phyloP scores from a whole-genome alignment of 2,888 invertebrate genomes.

The Chloroclystis v-ata region DNA sequence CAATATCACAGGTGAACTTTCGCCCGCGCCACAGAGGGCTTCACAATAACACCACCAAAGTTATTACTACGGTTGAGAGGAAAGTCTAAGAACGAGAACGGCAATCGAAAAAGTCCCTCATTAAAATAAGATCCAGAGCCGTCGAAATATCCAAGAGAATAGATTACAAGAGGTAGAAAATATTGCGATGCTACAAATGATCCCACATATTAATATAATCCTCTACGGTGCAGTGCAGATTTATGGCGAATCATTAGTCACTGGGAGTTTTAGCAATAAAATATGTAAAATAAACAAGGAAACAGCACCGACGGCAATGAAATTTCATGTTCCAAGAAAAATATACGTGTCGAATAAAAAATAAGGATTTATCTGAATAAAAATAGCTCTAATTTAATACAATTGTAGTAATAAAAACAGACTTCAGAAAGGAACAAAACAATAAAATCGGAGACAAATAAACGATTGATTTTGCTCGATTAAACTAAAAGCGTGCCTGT shows the following conservation, averaged over 20 bases:
- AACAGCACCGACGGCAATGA: slow-evolving; percentile 50
- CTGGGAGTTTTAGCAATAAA: slow-evolving; percentile 68
- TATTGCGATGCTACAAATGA: slow-evolving; percentile 53
- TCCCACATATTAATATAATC: slow-evolving; percentile 65
- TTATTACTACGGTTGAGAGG: slow-evolving; percentile 5
- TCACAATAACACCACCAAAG: slow-evolving; percentile 1
- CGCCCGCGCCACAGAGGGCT: too few species aligned
- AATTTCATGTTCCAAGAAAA: slow-evolving; percentile 29
- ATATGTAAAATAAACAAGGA: slow-evolving; percentile 70
- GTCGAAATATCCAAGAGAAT: slow-evolving; percentile 28
- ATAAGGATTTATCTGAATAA: background rate
- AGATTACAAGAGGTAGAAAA: slow-evolving; percentile 45
- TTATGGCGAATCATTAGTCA: slow-evolving; percentile 71
- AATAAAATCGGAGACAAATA: background rate
- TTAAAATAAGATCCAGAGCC: slow-evolving; percentile 24
- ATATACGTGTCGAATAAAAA: background rate
- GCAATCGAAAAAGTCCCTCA: slow-evolving; percentile 22
- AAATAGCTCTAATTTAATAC: background rate
- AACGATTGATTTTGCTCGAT: slow-evolving; percentile 1
- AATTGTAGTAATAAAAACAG: background rate
- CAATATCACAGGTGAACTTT: too few species aligned
- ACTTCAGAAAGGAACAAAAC: background rate
- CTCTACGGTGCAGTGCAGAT: slow-evolving; percentile 69
- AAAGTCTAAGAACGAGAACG: slow-evolving; percentile 5
- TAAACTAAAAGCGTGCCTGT: slow-evolving; percentile 5